Evolutionary conservation across 2,113 vertebrate genomes (phyloP), one percentile per base, ranked within the genome.

Genomic region (Cygnus buccinator): DNA sequence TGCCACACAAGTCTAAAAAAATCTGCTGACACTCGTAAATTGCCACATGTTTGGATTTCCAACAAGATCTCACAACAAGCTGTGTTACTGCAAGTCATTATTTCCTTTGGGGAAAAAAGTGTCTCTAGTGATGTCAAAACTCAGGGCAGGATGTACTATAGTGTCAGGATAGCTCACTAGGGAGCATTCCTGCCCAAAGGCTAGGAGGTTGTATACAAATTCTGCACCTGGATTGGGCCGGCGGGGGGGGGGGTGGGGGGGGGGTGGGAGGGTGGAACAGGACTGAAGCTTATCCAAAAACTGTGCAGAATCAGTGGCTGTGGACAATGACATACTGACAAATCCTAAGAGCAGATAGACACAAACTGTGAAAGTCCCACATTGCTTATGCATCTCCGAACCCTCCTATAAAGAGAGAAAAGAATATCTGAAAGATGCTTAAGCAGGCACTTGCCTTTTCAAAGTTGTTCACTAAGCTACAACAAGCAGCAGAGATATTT

Each of bases 41-140:
- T 89, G 95, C 95, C 97, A 97, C 97, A 97, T 97, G 97, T 97
- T 97, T 96, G 95, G 93, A 96, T 95, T 97, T 97, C 94, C 96
- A 96, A 84, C 93, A 84, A 95, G 94, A 90, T 96, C 95, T 94
- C 95, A 92, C 95, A 96, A 96, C 95, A 97, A 90, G 96, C 94
- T 93, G 93, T 87, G 93, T 95, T 96, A 94, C 95, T 96, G 90
- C 92, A 95, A 96, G 95, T 87, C 95, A 81, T 97, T 97, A 96
- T 97, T 97, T 97, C 96, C 94, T 89, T 73, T 82, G 77, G 92
- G 91, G 50, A 43, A 21, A 88, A 67, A 94, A 94, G 63, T 13
- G 88, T 91, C 93, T 93, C 76, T 21, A 68, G 94, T 39, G 77
- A 96, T 93, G 97, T 95, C 96, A 92, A 90, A 91, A 91, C 86